A percentile compares a stretch with the other conserved stretches of the same genome.
Evolutionary conservation across 2,797 vertebrate genomes (phyloP).

Genomic region (Oreortyx pictus): DNA sequence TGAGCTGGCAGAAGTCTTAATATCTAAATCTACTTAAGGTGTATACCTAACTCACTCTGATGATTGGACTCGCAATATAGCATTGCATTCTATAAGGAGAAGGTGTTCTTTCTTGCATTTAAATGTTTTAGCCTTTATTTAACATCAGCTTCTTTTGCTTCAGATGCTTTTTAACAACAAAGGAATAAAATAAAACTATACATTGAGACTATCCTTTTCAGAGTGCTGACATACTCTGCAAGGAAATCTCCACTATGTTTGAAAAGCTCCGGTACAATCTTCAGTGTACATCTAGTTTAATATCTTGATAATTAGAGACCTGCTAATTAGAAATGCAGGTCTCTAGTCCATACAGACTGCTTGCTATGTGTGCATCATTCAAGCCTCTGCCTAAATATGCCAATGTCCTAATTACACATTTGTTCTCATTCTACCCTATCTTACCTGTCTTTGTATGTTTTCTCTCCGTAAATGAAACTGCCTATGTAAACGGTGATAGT

Average conservation of each 20-base stretch:
- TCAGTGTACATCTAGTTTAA: background rate
- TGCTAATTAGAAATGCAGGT: background rate
- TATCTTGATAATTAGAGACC: background rate
- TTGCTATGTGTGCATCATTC: background rate
- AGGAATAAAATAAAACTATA: background rate
- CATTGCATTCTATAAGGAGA: background rate
- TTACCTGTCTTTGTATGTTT: background rate
- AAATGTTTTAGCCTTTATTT: constrained; percentile 10
- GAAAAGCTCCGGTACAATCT: background rate
- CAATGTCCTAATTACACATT: background rate
- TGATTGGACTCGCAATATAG: background rate
- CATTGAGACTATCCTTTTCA: background rate
- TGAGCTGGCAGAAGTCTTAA: background rate
- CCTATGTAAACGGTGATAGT: background rate
- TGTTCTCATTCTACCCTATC: background rate
- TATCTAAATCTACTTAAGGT: background rate
- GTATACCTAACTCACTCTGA: background rate
- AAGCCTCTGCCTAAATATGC: background rate
- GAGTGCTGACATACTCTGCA: background rate
- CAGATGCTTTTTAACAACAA: background rate
- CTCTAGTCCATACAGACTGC: background rate
- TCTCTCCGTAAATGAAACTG: background rate
- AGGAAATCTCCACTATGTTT: background rate
- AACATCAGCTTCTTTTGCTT: background rate
- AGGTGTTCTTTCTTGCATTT: background rate